Percentiles rank a stretch among this genome's conserved stretches.
Evolutionary conservation across 1,140 invertebrate species (phyloP).

Genomic region (Cydia fagiglandana): DNA sequence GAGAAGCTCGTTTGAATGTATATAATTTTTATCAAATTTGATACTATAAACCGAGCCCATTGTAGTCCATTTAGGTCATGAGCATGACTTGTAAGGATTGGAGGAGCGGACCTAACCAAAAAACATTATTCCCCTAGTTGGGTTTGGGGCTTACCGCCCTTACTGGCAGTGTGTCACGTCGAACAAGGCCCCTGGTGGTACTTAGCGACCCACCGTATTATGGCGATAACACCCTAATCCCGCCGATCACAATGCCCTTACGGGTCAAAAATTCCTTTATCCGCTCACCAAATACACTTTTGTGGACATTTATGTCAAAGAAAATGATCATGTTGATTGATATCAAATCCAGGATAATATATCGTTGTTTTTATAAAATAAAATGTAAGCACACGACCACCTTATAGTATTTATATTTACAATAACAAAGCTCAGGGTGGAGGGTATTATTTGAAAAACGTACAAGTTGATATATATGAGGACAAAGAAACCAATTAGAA

Average conservation of each 20-base stretch:
- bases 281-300: conserved; percentile 22
- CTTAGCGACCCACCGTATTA: conserved; percentile 59
- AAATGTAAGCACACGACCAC: background rate
- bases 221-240: conserved; percentile 71
- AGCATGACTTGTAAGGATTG: too few relatives aligned
- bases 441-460: too few relatives aligned
- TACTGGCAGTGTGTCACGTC: conserved; percentile 41
- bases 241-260: conserved; percentile 63
- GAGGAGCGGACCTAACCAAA: too few relatives aligned
- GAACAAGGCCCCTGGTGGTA: conserved; percentile 31
- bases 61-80: too few relatives aligned
- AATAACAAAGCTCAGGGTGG: too few relatives aligned
- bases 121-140: too few relatives aligned
- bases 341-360: background rate
- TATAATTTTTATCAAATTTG: too few relatives aligned
- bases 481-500: too few relatives aligned
- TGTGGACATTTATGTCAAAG: conserved; percentile 9
- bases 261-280: conserved; percentile 69
- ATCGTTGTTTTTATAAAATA: background rate
- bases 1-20: too few relatives aligned
- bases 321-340: background rate
- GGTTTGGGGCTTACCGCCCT: conserved; percentile 11
- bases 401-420: too few relatives aligned
- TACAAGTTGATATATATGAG: too few relatives aligned
- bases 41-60: too few relatives aligned